Evolutionary conservation across 1,140 invertebrate species (phyloP), one percentile per base, ranked within the genome.

Genomic region (Drosophila lacteicornis): DNA sequence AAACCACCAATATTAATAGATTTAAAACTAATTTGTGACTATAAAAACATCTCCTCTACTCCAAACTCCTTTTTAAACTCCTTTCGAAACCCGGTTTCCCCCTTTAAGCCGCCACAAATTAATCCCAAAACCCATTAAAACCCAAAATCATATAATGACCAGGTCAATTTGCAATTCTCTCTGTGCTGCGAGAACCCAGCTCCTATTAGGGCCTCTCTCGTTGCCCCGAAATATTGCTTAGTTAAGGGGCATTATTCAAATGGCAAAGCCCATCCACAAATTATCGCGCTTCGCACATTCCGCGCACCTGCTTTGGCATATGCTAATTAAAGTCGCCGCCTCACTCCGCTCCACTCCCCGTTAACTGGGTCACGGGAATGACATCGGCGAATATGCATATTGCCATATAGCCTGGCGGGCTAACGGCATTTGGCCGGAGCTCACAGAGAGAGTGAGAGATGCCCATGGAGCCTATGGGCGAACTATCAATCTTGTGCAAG

Each of bases 401-500:
- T 53, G 45, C 47, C 60, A 61, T 49, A 61, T 57, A 65, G 66
- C 57, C 50, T n/a, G 57, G 40, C 42, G 15, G 60, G 75, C 82
- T 82, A 82, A 87, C 68, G 68, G 76, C 61, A 76, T 82, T 87
- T 69, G 63, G 53, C 42, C 43, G 33, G 68, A 17, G 45, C 53
- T 40, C 67, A 50, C 45, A 25, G 56, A 51, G 12, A 38, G n/a
- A 57, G 19, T 40, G 43, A 27, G 40, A 43, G 65, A 67, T 62
- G 38, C 66, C 61, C 56, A 46, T 60, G 43, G n/a, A 55, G 80
- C 57, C 84, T 47, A 58, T 78, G 59, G 61, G 77, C 80, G 80
- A 83, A 82, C 84, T 84, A 90, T 88, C 84, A 88, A 88, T 88
- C 84, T 88, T 88, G 85, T 62, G 78, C 77, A 74, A 74, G 79